Base-by-base conservation (phyloP, 2,888 invertebrate species). In the Mythimna loreyi region DNA sequence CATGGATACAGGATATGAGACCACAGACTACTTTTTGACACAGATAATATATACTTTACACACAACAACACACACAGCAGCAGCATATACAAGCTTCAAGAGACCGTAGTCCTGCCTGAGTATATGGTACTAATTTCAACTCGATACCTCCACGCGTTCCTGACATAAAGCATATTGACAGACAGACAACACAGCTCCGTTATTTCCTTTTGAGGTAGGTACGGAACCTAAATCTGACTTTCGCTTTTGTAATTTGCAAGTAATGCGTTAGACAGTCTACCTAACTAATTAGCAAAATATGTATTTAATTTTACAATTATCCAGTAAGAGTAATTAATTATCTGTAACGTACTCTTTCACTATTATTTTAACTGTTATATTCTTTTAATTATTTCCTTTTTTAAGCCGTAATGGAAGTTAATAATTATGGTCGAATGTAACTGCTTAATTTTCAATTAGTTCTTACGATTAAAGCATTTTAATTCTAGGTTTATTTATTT, bases 321-420 rank as follows among this genome's bases (percentile, higher is more conserved):
- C 7, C 2, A 71, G 47, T 45, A 13, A 49, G 61, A 71, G 57
- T 23, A 67, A 80, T 67, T 21, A 67, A 80, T 71, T 71, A 65
- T 5, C 16, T 50, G 13, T 53, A 65, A 67, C 81, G 55, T 36
- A 77, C 49, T 49, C 64, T 60, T 68, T 60, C 28, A 33, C 43
- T 3, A 55, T n/a, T n/a, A n/a, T 50, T 63, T 25, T 52, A 28
- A 76, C 58, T 28, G 55, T 59, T 58, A 23, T 43, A 5, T 25
- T 11, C 11, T 56, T 40, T 28, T 65, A 69, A 69, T 79, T 75
- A 60, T 28, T 79, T 63, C n/a, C 25, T 73, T 47, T n/a, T 45
- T 50, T 19, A 1, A 50, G 25, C 1, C 0, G 21, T 52, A 19
- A 45, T 45, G 23, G 30, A 36, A 30, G 23, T 36, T 64, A 67